These are phyloP conservation scores for Orthosia gracilis DNA, from an alignment of 2,888 invertebrate species.

Conservation along the genomic window DNA sequence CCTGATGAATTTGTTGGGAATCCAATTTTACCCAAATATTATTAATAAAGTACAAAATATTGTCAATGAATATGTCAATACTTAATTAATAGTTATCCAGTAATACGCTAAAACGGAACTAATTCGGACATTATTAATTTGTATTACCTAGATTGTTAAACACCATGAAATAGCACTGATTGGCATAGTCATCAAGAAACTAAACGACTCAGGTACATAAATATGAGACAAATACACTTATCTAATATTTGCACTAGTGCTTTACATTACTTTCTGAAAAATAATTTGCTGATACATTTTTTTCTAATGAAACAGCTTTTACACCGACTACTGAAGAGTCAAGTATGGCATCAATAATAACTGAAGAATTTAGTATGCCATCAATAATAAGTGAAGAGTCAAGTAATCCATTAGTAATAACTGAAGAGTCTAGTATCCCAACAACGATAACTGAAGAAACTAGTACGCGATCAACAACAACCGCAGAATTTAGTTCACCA, in stretches of 20 bases:
- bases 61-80: not conserved
- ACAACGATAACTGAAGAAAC: slow-evolving; percentile 8
- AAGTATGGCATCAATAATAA: not conserved
- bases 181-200: not conserved
- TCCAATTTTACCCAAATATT: not conserved
- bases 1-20: not conserved
- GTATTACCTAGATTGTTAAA: not conserved
- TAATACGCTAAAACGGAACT: not conserved
- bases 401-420: not conserved
- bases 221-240: not conserved
- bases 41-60: not conserved
- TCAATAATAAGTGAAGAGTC: not conserved
- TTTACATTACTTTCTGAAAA: not conserved
- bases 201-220: not conserved
- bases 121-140: not conserved
- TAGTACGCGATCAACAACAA: slow-evolving; percentile 1
- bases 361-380: not conserved
- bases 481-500: not conserved
- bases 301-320: slow-evolving; percentile 16
- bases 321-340: not conserved
- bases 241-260: not conserved
- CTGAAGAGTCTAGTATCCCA: not conserved
- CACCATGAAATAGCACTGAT: slow-evolving; percentile 7
- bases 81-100: not conserved
- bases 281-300: not conserved